Percentiles rank a stretch among this genome's conserved stretches.
Conservation (phyloP, 2,888 invertebrate species). For the Apodemia duryi region DNA sequence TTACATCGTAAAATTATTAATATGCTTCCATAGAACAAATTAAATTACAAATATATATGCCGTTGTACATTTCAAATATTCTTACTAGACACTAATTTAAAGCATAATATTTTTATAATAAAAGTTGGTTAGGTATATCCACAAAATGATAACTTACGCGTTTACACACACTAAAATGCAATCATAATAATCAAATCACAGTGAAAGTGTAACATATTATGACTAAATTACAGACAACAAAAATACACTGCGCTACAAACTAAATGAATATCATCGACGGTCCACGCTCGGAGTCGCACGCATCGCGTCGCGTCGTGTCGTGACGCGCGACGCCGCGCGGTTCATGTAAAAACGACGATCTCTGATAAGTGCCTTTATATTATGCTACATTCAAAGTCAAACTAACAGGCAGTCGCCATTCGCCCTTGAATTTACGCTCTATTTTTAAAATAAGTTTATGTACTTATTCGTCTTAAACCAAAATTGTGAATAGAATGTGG, state of each 20-base stretch:
- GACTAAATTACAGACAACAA: constrained; percentile 43
- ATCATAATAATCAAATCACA: constrained; percentile 72
- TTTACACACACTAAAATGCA: constrained; percentile 62
- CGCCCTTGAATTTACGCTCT: not conserved
- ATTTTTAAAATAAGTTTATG: not conserved
- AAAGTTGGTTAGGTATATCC: constrained; percentile 32
- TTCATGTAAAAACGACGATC: not conserved
- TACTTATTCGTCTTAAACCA: too few relatives aligned
- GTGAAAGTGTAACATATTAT: constrained; percentile 68
- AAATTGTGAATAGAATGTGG: too few relatives aligned
- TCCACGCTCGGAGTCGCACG: constrained; percentile 8
- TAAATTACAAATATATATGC: constrained; percentile 28
- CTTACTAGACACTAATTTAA: constrained; percentile 32
- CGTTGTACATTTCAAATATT: constrained; percentile 28
- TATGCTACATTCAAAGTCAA: not conserved
- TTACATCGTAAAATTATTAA: constrained; percentile 58
- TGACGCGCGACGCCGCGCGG: constrained; percentile 2
- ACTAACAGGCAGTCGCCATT: not conserved
- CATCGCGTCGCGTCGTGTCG: not conserved
- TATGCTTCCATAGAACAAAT: constrained; percentile 31
- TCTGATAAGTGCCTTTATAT: constrained; percentile 2
- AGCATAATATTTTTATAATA: constrained; percentile 29
- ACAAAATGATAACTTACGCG: constrained; percentile 40
- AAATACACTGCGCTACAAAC: constrained; percentile 29
- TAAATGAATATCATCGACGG: constrained; percentile 20